Percentiles rank a stretch among this genome's conserved stretches.
Conservation (phyloP, 2,797 vertebrate species). For the Glyptemys insculpta region DNA sequence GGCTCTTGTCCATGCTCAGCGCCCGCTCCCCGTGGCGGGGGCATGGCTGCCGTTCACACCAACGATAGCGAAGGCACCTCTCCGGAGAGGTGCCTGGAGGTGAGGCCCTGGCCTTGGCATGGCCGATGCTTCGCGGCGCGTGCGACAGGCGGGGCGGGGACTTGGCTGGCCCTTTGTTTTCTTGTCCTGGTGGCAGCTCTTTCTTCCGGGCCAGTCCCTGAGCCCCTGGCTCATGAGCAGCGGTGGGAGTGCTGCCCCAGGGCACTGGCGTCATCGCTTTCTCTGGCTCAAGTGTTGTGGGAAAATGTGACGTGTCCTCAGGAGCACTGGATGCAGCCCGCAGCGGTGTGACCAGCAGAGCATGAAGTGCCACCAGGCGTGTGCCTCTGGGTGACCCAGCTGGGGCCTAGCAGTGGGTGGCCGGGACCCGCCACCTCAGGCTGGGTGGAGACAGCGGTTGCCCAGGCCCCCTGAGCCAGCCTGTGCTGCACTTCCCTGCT, state of each 20-base stretch:
- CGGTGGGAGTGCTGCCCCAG: neutral
- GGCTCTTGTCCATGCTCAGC: neutral
- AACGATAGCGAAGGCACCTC: neutral
- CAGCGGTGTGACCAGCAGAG: neutral
- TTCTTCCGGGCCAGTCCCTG: no score
- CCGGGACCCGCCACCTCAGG: no score
- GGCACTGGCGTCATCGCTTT: neutral
- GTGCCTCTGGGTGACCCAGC: accelerated
- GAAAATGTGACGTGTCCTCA: neutral
- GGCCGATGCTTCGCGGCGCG: neutral
- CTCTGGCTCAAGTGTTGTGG: neutral
- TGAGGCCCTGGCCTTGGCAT: neutral
- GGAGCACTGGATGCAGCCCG: neutral
- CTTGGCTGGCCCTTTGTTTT: neutral
- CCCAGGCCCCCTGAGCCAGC: no score
- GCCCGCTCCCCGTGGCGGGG: no score
- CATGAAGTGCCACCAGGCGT: neutral
- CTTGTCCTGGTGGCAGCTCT: neutral
- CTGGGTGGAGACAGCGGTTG: no score
- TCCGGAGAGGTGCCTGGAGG: accelerated
- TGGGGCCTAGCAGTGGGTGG: neutral
- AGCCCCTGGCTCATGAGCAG: neutral
- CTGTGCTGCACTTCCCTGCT: no score
- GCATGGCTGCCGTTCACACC: no score
- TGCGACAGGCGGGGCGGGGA: no score